Base-by-base conservation (phyloP, 2,797 vertebrate species). In the Diplodus puntazzo region DNA sequence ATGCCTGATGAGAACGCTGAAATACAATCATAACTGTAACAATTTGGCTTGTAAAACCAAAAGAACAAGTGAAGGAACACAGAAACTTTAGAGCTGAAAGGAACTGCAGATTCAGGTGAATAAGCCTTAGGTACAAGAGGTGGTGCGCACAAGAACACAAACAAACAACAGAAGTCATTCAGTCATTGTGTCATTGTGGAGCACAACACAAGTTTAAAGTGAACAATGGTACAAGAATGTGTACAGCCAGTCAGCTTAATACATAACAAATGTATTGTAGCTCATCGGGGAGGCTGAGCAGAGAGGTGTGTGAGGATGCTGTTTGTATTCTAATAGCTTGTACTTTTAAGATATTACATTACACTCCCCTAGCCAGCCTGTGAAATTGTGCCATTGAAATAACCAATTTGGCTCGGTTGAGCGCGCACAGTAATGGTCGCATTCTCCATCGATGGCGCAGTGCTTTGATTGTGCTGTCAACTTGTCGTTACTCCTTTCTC, bases 391-490 rank as follows among this genome's bases (percentile, higher is more conserved):
- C 52, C 54, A 54, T 18, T 86, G 58, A 86, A 86, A 75, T 69
- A 85, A 79, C 69, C 74, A 82, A 77, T 86, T 79, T 80, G 71
- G 55, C 55, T 62, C 2, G 68, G 77, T 62, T 84, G 66, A 86
- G 67, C 5, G 43, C 73, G 59, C 73, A 42, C 46, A 42, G 25
- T 85, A 83, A 85, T 74, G 72, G 69, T 45, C 11, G 5, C 60
- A 18, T 69, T 83, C 54, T 72, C 78, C 60, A 43, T 73, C 9
- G 11, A 73, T 1, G 62, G 68, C 79, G 48, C 42, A 50, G 81
- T 58, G 82, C 81, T 85, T 84, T 84, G 84, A 87, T 87, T 90
- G 71, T 20, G 0, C 69, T 81, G 83, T 87, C 82, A 88, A 73
- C 67, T 75, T 48, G 61, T 74, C 59, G 9, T 59, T 69, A 65